Evolutionary conservation across 2,113 vertebrate genomes (phyloP).

Genomic region (Neogale vison): DNA sequence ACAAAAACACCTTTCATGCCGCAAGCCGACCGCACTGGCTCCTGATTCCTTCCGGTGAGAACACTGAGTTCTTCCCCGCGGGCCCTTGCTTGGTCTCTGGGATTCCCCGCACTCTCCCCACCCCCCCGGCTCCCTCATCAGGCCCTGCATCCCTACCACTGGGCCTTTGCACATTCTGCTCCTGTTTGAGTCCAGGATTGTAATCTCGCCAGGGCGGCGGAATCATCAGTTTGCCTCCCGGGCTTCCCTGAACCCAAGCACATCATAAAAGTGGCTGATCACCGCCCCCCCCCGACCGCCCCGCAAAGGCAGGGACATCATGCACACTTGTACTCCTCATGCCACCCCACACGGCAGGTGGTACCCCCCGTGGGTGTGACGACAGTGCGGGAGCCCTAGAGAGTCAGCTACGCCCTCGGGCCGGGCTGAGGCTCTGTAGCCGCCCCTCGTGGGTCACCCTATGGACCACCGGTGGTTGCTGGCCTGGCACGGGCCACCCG

Average conservation of each 20-base stretch:
- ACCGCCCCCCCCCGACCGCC: rapidly evolving
- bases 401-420: background rate
- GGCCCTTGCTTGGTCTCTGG: background rate
- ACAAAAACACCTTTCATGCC: background rate
- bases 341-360: background rate
- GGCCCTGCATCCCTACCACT: background rate
- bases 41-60: rapidly evolving
- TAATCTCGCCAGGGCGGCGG: background rate
- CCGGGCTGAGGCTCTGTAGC: background rate
- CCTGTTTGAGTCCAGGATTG: background rate
- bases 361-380: rapidly evolving
- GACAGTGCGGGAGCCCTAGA: too few species aligned
- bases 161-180: background rate
- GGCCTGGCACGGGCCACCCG: background rate
- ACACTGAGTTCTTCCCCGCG: rapidly evolving
- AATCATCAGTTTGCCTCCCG: background rate
- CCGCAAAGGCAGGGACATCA: background rate
- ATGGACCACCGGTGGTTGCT: rapidly evolving
- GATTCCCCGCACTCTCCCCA: background rate
- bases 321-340: background rate
- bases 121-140: background rate
- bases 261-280: background rate
- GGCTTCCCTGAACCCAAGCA: background rate
- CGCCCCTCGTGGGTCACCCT: rapidly evolving
- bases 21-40: rapidly evolving